Base-by-base conservation (phyloP, 2,797 vertebrate genomes). In the Scolopax rusticola region DNA sequence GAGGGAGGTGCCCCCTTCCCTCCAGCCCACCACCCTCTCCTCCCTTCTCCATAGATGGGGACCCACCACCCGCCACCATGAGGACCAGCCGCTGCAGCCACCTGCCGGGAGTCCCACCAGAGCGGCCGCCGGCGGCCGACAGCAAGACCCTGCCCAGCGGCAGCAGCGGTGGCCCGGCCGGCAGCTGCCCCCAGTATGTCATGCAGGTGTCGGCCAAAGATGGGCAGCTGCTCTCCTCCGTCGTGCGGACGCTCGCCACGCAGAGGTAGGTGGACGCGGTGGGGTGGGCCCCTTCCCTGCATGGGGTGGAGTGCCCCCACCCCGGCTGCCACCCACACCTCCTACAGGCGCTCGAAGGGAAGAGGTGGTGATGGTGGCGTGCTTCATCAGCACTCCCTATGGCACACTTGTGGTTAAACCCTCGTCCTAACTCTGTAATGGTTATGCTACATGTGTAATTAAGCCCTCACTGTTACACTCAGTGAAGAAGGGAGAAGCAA, bases 181-280 rank as follows among this genome's bases (percentile, higher is more conserved):
- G 95, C 88, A 97, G 97, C 95, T 98, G 98, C 83, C 98, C 97
- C 4, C 98, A 98, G 96, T 98, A 98, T 98, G 98, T 98, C 97
- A 98, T 98, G 98, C 98, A 98, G 95, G 98, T 98, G 95, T 98
- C 98, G 5, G 96, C 98, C 93, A 99, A 98, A 96, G 98, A 98
- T 32, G 98, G 98, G 78, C 98, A 98, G 96, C 98, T 98, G 95
- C 97, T 98, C 51, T 98, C 98, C 33, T 98, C 98, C 8, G 97
- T 98, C 15, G 97, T 98, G 81, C 97, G 97, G 94, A 98, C 98
- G 1, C 97, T 98, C 5, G 80, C 98, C 67, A 98, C 97, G 25
- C 98, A 98, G 96, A 98, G 98, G 98, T 99, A 98, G 0, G 33
- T 83, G 28, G 6, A 8, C 25, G 40, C 5, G 11, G 14, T 0